Evolutionary conservation across 2,113 vertebrate species (phyloP), one percentile per base, ranked within the genome.

Genomic region (Cygnus buccinator): DNA sequence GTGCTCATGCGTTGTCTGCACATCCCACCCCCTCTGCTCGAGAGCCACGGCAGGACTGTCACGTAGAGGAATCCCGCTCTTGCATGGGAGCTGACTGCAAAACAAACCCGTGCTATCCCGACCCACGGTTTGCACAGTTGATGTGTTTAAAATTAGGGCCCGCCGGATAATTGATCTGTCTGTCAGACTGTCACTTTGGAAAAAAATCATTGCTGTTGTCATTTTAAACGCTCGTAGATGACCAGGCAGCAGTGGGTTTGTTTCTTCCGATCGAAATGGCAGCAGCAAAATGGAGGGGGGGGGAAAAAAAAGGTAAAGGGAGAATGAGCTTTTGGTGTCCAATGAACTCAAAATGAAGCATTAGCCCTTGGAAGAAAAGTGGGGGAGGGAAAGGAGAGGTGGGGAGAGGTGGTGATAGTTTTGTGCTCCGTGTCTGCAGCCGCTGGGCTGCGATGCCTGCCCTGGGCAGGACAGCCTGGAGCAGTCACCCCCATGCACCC

Each of bases 381-480:
- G 5, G 6, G 5, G 19, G 19, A 78, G 33, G 52, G 57, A 71
- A 79, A 43, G 43, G 29, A 73, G 68, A 58, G 6, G 2, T 3
- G 26, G 8, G 43, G 52, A 50, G 39, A 28, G 16, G 19, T 35
- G 46, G 17, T 18, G 68, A 6, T 28, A 41, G 5, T 50, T 66
- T 26, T 65, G 20, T 0, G 0, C 13, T 61, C 75, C 6, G 3
- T 0, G 18, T 33, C 84, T 77, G 50, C 9, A 2, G 17, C 10
- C 57, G 4, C 35, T 4, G 1, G 25, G 39, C 9, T 91, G 39
- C 35, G 14, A 10, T 66, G 35, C 63, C 52, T 58, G 13, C 59
- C 20, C 61, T 58, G 26, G 46, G 74, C 33, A 37, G 17, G 39
- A 39, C 50, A 57, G 20, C 50, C 55, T 50, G 52, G 52, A 75